Percentiles rank a stretch among this genome's conserved stretches.
Evolutionary conservation across 2,888 invertebrate species (phyloP).

Genomic region (Microplitis manilae): DNA sequence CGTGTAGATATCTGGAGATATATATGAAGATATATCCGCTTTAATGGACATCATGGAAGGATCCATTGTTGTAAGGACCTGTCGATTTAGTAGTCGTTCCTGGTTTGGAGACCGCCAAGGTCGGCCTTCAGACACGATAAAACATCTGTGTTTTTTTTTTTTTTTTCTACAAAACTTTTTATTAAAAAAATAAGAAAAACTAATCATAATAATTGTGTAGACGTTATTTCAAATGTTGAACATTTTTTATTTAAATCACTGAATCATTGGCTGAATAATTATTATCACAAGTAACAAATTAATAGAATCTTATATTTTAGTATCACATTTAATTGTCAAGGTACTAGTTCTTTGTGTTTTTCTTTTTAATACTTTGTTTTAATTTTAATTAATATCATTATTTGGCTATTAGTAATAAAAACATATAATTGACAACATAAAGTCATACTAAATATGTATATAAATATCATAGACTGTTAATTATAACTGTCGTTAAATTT

Average conservation of each 20-base stretch:
- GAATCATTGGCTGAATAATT: not conserved
- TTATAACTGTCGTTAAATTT: too few species aligned
- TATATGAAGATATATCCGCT: not conserved
- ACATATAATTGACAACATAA: too few species aligned
- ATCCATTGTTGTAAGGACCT: not conserved
- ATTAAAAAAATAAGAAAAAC: not conserved
- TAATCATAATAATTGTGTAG: not conserved
- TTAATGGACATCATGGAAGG: not conserved
- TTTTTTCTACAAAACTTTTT: not conserved
- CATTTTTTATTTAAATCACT: not conserved
- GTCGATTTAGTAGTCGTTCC: not conserved
- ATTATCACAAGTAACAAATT: not conserved
- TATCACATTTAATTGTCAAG: not conserved
- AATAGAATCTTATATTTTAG: not conserved
- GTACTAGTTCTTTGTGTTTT: not conserved
- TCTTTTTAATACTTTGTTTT: not conserved
- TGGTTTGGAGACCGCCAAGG: not conserved
- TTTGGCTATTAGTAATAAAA: too few species aligned
- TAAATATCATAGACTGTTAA: too few species aligned
- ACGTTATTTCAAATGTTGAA: not conserved
- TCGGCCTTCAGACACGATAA: not conserved
- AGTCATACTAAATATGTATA: too few species aligned
- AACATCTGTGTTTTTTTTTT: not conserved
- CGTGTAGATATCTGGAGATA: not conserved
- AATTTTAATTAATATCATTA: not conserved